These are phyloP conservation scores for Manacus vitellinus DNA, from an alignment of 2,113 vertebrate species.

Conservation along the genomic window DNA sequence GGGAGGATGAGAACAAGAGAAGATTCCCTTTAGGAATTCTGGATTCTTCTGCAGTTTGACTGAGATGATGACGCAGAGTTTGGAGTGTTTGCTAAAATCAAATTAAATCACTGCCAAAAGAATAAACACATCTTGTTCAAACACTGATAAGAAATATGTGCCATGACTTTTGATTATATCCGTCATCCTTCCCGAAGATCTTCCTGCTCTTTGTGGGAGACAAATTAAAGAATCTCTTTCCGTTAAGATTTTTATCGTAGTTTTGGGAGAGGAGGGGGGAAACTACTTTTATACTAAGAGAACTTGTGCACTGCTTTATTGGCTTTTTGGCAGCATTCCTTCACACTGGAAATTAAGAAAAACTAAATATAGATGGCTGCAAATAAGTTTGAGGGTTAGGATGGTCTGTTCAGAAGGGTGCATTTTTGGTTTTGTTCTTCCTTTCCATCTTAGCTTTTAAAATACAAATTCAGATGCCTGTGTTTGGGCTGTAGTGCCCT, in stretches of 20 bases:
- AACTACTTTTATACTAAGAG: neutral
- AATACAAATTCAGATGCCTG: neutral
- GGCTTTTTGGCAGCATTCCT: neutral
- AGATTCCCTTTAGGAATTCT: neutral
- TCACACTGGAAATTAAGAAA: neutral
- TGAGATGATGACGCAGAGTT: neutral
- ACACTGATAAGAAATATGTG: conserved; percentile 27
- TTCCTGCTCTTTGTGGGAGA: conserved; percentile 1
- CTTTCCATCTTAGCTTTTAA: neutral
- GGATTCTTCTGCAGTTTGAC: neutral
- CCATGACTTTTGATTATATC: neutral
- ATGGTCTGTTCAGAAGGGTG: neutral
- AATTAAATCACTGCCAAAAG: conserved; percentile 9
- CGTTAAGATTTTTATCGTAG: conserved; percentile 14
- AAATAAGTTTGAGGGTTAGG: neutral
- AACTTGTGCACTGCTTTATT: neutral
- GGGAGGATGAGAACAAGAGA: neutral
- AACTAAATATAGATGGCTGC: neutral
- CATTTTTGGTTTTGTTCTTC: neutral
- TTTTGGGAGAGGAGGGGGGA: neutral
- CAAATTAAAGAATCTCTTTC: conserved; percentile 15
- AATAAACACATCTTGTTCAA: conserved; percentile 11
- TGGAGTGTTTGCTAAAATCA: conserved; percentile 20
- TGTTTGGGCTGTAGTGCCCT: neutral
- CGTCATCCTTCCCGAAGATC: neutral